phyloP scores from a whole-genome alignment of 2,888 invertebrate species.

The Brassicogethes aeneus region DNA sequence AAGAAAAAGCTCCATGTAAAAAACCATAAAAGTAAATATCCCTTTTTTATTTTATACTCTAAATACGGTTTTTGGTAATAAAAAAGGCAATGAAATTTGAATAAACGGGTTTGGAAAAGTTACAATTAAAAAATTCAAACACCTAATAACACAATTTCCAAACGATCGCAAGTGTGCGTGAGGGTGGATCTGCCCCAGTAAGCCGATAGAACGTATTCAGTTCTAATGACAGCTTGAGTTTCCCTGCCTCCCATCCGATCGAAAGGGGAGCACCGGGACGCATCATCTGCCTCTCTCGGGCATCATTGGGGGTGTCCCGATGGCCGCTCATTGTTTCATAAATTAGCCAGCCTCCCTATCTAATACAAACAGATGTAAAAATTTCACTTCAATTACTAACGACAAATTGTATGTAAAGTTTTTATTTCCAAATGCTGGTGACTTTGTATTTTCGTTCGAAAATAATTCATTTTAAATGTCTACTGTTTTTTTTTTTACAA shows the following conservation, averaged over 20 bases:
- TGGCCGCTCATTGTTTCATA: constrained; percentile 20
- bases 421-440: no score
- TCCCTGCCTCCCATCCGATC: constrained; percentile 17
- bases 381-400: background rate
- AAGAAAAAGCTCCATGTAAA: no score
- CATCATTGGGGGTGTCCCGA: constrained; percentile 9
- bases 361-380: background rate
- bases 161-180: constrained; percentile 16
- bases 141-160: constrained; percentile 16
- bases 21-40: no score
- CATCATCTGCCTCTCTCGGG: constrained; percentile 19
- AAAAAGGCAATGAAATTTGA: no score
- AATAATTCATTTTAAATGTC: no score
- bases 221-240: constrained; percentile 22
- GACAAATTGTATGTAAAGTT: no score
- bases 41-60: no score
- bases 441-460: no score
- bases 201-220: constrained; percentile 15
- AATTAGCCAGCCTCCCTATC: constrained; percentile 18
- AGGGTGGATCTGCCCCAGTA: constrained; percentile 16
- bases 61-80: no score
- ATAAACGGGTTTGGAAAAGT: no score
- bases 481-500: no score
- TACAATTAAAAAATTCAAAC: background rate
- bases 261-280: constrained; percentile 18